A percentile compares a stretch with the other conserved stretches of the same genome.
These are phyloP conservation scores for Crax fasciolata DNA, from an alignment of 2,797 vertebrate species.

Conservation along the genomic window DNA sequence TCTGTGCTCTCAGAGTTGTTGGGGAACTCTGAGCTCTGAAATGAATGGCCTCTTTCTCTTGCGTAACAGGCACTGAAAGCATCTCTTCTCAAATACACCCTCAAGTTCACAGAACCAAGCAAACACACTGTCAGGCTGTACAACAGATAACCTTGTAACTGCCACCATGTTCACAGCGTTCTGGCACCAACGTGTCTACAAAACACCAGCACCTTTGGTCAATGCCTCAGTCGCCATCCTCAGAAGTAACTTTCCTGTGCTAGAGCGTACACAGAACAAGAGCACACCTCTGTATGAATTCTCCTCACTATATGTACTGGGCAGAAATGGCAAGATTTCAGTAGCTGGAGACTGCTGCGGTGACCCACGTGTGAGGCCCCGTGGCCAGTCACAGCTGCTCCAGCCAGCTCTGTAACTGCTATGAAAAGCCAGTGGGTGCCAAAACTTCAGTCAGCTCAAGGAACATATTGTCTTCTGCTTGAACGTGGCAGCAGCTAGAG, in stretches of 20 bases:
- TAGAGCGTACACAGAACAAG: neutral
- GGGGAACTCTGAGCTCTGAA: neutral
- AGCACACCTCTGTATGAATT: neutral
- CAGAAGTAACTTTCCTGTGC: neutral
- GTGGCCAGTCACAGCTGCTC: neutral
- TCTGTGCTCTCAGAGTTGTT: neutral
- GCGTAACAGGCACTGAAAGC: neutral
- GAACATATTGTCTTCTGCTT: neutral
- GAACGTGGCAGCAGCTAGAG: neutral
- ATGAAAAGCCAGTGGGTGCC: neutral
- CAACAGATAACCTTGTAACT: neutral
- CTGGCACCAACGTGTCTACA: neutral
- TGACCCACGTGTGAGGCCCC: neutral
- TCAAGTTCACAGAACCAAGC: neutral
- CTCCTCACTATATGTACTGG: neutral
- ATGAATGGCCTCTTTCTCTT: neutral
- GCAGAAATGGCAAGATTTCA: neutral
- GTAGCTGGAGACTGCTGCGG: neutral
- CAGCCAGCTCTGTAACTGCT: neutral
- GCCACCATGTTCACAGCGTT: rapidly evolving
- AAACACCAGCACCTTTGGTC: neutral
- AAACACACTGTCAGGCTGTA: neutral
- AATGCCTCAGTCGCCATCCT: neutral
- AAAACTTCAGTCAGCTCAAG: neutral
- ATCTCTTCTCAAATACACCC: neutral